Conservation (phyloP, 2,888 invertebrate species). For the Strigamia crassipes region DNA sequence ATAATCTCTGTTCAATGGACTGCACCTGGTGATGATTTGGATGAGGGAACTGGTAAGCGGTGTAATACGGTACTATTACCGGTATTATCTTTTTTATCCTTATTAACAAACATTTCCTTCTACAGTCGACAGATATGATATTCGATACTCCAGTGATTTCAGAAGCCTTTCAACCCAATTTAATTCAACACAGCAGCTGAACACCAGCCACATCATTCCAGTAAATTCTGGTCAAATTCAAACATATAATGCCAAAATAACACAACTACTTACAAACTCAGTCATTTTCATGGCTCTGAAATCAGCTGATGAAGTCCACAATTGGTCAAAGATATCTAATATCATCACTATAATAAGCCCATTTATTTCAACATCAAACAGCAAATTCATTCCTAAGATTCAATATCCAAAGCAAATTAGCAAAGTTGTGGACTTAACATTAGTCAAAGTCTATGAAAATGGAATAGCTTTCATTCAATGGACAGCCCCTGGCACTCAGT, state of each 20-base stretch:
- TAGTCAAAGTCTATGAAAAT: background rate
- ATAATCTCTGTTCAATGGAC: constrained; percentile 45
- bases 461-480: background rate
- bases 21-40: constrained; percentile 48
- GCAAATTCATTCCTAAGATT: background rate
- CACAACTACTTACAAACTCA: background rate
- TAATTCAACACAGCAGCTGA: background rate
- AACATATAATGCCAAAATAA: background rate
- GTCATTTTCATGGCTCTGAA: background rate
- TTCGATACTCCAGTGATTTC: background rate
- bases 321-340: background rate
- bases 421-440: background rate
- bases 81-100: no score
- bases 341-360: background rate
- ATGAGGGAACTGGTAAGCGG: constrained; percentile 49
- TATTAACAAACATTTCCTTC: background rate
- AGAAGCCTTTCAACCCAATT: background rate
- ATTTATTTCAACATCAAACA: background rate
- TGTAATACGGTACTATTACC: background rate
- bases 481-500: background rate
- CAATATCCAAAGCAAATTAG: background rate
- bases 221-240: background rate
- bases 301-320: background rate
- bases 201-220: background rate
- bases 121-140: background rate